Evolutionary conservation across 64 coral and sea anemone species (phyloP).

Genomic region (Stichodactyla helianthus): DNA sequence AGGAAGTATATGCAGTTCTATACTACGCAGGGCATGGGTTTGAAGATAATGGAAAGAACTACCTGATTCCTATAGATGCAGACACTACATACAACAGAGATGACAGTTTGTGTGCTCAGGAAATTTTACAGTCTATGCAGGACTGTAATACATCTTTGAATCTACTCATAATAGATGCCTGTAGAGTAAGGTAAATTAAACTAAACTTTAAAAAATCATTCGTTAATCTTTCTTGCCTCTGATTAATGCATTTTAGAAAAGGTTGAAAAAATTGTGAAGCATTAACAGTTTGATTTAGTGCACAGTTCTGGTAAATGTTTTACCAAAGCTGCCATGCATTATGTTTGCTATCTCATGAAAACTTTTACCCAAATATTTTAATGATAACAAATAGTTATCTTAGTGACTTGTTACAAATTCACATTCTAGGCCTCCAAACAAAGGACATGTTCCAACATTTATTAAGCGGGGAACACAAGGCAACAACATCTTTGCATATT

Average conservation of each 20-base stretch:
- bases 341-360: too few relatives aligned
- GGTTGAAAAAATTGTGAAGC: too few relatives aligned
- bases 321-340: too few relatives aligned
- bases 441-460: conserved; percentile 29
- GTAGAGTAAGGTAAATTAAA: conserved; percentile 69
- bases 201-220: too few relatives aligned
- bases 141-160: conserved; percentile 76
- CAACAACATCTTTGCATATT: conserved; percentile 96
- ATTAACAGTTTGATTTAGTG: too few relatives aligned
- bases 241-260: too few relatives aligned
- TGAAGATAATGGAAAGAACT: conserved; percentile 87
- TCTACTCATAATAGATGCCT: conserved; percentile 90
- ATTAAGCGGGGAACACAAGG: conserved; percentile 54
- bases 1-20: conserved; percentile 82
- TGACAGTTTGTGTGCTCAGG: conserved; percentile 86
- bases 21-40: conserved; percentile 98
- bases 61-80: conserved; percentile 82
- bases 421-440: conserved; percentile 54
- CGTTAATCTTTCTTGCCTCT: too few relatives aligned
- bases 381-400: neutral
- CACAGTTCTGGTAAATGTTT: too few relatives aligned
- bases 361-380: neutral
- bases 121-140: conserved; percentile 92
- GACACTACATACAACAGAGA: conserved; percentile 51
- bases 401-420: neutral